Evolutionary conservation across 2,888 invertebrate species (phyloP).

Genomic region (Hartigia nigra): DNA sequence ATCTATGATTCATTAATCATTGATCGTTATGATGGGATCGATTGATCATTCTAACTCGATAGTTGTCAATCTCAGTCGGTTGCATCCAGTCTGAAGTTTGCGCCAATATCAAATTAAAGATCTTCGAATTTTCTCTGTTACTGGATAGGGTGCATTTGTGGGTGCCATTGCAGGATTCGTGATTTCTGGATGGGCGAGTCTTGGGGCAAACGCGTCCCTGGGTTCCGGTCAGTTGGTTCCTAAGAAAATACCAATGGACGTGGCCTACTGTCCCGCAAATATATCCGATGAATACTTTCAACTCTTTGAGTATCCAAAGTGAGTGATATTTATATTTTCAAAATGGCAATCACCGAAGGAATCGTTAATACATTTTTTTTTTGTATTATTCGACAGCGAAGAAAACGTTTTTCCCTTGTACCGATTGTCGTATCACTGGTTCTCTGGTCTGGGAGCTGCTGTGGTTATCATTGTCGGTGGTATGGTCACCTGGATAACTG

Average conservation of each 20-base stretch:
- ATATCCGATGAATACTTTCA: slow-evolving; percentile 48
- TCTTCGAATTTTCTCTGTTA: slow-evolving; percentile 27
- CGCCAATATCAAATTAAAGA: slow-evolving; percentile 15
- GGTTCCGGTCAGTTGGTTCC: slow-evolving; percentile 72
- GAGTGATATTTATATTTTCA: slow-evolving; percentile 10
- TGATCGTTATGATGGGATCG: neutral
- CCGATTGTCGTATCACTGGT: slow-evolving; percentile 85
- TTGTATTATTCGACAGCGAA: slow-evolving; percentile 47
- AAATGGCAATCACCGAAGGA: neutral
- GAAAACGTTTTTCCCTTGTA: slow-evolving; percentile 78
- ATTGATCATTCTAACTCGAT: neutral
- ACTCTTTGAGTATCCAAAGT: slow-evolving; percentile 43
- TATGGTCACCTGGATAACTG: slow-evolving; percentile 72
- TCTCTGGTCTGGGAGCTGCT: slow-evolving; percentile 78
- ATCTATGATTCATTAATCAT: neutral
- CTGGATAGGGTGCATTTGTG: slow-evolving; percentile 57
- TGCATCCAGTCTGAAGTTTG: neutral
- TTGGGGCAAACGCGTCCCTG: slow-evolving; percentile 76
- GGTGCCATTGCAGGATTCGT: slow-evolving; percentile 74
- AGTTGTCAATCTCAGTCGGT: neutral
- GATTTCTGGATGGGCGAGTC: slow-evolving; percentile 73
- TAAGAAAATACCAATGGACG: slow-evolving; percentile 69
- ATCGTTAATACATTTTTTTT: slow-evolving; percentile 11
- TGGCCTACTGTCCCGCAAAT: slow-evolving; percentile 65
- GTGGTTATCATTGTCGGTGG: slow-evolving; percentile 77